Percentiles rank a stretch among this genome's conserved stretches.
Evolutionary conservation across 2,797 vertebrate species (phyloP).

Genomic region (Aviceda leuphotes): DNA sequence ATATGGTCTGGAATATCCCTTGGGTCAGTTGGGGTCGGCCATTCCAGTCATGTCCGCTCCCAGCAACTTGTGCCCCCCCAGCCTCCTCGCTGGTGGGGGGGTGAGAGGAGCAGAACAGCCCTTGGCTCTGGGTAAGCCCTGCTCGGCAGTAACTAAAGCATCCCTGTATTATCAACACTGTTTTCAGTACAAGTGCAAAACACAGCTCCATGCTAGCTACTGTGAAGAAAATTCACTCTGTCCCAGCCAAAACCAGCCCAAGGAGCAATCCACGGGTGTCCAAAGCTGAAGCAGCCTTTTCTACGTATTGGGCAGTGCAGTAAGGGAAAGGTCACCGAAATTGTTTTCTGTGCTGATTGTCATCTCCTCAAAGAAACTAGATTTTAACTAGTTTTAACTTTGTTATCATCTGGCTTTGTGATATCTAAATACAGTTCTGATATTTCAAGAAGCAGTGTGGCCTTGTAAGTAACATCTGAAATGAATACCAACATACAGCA

Average conservation of each 20-base stretch:
- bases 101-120: too few species aligned
- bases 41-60: too few species aligned
- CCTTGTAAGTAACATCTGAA: neutral
- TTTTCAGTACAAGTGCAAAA: neutral
- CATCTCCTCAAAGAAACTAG: neutral
- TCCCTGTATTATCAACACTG: neutral
- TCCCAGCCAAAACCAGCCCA: neutral
- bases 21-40: too few species aligned
- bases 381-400: neutral
- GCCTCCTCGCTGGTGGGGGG: too few species aligned
- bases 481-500: neutral
- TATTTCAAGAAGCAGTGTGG: neutral
- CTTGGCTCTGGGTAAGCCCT: too few species aligned
- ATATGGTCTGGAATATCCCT: too few species aligned
- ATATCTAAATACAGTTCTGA: neutral
- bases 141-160: too few species aligned
- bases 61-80: too few species aligned
- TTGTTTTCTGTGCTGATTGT: neutral
- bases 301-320: neutral
- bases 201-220: too few species aligned
- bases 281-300: neutral
- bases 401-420: neutral
- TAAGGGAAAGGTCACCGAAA: neutral
- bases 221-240: neutral
- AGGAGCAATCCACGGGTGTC: neutral